These are phyloP conservation scores for Osmerus eperlanus DNA, from an alignment of 2,113 vertebrate genomes.

Conservation along the genomic window DNA sequence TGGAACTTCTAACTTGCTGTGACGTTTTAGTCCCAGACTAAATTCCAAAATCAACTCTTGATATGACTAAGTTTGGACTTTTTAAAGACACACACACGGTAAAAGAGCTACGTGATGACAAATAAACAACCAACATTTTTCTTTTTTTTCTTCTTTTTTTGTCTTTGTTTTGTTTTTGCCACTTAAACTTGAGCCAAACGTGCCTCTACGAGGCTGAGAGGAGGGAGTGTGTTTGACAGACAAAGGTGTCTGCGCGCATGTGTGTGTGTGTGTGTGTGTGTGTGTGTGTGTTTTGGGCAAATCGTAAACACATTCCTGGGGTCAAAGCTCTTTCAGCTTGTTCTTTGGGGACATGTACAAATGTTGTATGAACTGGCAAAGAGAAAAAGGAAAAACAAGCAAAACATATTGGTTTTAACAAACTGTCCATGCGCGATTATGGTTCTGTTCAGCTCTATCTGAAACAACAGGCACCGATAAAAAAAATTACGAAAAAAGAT, in stretches of 20 bases:
- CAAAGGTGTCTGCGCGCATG: constrained; percentile 86
- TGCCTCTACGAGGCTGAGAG: constrained; percentile 99
- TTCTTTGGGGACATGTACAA: constrained; percentile 87
- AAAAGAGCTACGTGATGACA: constrained; percentile 42
- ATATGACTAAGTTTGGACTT: constrained; percentile 78
- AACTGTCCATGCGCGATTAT: constrained; percentile 47
- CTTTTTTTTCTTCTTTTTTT: constrained; percentile 44
- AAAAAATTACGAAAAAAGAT: constrained; percentile 48
- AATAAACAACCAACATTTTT: constrained; percentile 50
- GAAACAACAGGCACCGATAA: no score
- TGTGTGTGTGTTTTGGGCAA: constrained; percentile 69
- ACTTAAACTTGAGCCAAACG: constrained; percentile 99
- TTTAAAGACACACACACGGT: constrained; percentile 28
- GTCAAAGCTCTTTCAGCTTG: constrained; percentile 88
- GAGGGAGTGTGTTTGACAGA: constrained; percentile 85
- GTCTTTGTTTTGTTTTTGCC: constrained; percentile 97
- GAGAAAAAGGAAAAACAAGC: constrained; percentile 68
- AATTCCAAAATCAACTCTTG: constrained; percentile 95
- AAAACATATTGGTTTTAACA: constrained; percentile 1
- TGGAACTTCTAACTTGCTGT: constrained; percentile 87
- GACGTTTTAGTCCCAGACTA: constrained; percentile 99
- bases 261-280: constrained; percentile 60
- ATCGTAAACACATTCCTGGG: constrained; percentile 99
- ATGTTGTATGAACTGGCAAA: constrained; percentile 86
- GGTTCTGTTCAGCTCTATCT: constrained; percentile 43